Conservation (phyloP, 2,888 invertebrate species). For the Dusona sp. region DNA sequence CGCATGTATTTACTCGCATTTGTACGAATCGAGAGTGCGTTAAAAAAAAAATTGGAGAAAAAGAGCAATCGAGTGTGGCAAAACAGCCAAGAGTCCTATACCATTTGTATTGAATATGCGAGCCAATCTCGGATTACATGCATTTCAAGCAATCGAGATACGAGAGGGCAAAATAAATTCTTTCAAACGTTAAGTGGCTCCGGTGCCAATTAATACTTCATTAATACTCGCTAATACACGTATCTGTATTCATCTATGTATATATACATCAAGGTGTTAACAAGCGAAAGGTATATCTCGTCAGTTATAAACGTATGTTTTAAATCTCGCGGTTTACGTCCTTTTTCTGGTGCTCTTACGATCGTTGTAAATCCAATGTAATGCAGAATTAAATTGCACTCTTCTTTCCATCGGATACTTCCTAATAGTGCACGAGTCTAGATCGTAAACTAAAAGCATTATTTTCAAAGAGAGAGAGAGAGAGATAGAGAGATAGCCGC, state of each 20-base stretch:
- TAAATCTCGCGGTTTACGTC: neutral
- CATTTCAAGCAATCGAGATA: conserved; percentile 14
- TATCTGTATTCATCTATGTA: neutral
- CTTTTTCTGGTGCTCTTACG: neutral
- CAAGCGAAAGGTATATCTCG: neutral
- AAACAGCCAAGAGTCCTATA: conserved; percentile 30
- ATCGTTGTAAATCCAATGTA: neutral
- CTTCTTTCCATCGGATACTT: conserved; percentile 7
- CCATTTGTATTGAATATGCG: conserved; percentile 22
- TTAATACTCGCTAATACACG: conserved; percentile 14
- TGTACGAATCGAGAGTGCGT: conserved; percentile 10
- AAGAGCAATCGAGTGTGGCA: conserved; percentile 27
- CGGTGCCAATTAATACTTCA: conserved; percentile 12
- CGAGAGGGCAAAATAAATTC: conserved; percentile 9
- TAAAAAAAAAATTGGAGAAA: conserved; percentile 12
- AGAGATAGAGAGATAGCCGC: neutral
- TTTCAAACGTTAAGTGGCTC: conserved; percentile 16
- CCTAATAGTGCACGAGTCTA: neutral
- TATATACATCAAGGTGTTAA: neutral
- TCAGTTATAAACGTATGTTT: neutral
- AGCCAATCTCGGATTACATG: conserved; percentile 40
- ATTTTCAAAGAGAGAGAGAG: neutral
- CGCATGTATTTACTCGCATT: conserved; percentile 37
- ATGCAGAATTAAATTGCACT: conserved; percentile 3
- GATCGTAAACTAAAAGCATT: neutral